A percentile compares a stretch with the other conserved stretches of the same genome.
Conservation (phyloP, 2,113 vertebrate species). For the Pogonocichla stellata region DNA sequence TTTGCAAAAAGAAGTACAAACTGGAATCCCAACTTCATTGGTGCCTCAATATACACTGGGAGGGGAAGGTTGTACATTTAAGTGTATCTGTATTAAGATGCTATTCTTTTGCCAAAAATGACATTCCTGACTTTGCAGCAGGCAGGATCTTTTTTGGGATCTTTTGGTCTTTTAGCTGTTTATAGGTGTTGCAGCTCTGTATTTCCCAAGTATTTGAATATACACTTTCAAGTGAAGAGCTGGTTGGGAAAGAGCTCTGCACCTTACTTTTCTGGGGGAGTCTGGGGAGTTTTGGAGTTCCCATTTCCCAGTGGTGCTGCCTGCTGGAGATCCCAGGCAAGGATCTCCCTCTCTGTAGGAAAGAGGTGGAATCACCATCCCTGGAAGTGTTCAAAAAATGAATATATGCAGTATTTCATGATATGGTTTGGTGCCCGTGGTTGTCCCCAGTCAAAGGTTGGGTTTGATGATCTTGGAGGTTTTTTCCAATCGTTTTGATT, state of each 20-base stretch:
- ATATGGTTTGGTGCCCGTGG: neutral
- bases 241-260: neutral
- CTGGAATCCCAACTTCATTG: neutral
- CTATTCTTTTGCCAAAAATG: neutral
- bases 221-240: neutral
- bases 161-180: neutral
- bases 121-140: neutral
- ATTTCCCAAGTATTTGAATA: neutral
- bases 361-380: neutral
- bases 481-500: neutral
- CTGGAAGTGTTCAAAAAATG: no score
- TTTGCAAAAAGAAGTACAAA: neutral
- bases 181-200: accelerated
- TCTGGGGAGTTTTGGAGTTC: neutral
- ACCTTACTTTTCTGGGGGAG: neutral
- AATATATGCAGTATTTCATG: neutral
- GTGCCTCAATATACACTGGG: neutral
- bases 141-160: neutral
- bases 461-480: neutral
- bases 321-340: neutral
- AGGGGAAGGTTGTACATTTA: neutral
- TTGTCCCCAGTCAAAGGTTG: neutral
- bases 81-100: neutral
- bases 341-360: neutral
- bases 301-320: neutral